Evolutionary conservation across 2,113 vertebrate genomes (phyloP).

Genomic region (Pomatorhinus ruficollis): DNA sequence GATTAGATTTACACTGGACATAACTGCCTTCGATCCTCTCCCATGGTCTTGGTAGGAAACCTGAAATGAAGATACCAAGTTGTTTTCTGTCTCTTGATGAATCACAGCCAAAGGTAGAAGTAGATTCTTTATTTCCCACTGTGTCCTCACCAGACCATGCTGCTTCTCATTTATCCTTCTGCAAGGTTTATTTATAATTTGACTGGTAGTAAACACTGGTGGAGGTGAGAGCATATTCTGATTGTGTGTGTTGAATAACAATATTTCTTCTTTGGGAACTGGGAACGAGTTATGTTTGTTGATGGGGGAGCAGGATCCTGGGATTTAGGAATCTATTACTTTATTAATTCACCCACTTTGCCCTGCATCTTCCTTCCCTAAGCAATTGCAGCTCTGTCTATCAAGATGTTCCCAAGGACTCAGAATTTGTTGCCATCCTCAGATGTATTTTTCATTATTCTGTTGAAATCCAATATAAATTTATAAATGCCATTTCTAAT

Average conservation of each 20-base stretch:
- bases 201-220: neutral
- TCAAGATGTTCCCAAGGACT: neutral
- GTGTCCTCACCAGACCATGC: neutral
- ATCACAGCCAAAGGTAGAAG: neutral
- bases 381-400: neutral
- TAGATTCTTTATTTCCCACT: neutral
- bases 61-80: neutral
- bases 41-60: neutral
- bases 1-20: neutral
- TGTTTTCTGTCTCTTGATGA: neutral
- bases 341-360: neutral
- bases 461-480: neutral
- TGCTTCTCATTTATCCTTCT: neutral
- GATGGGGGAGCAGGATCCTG: neutral
- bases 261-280: neutral
- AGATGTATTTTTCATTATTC: neutral
- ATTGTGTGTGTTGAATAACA: neutral
- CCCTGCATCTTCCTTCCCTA: neutral
- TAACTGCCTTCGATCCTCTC: neutral
- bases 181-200: neutral
- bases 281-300: neutral
- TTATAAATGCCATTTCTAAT: slow-evolving; percentile 2
- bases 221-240: neutral
- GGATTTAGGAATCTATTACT: neutral
- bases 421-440: neutral